These are phyloP conservation scores for Dermochelys coriacea DNA, from an alignment of 2,797 vertebrate genomes.

Conservation along the genomic window DNA sequence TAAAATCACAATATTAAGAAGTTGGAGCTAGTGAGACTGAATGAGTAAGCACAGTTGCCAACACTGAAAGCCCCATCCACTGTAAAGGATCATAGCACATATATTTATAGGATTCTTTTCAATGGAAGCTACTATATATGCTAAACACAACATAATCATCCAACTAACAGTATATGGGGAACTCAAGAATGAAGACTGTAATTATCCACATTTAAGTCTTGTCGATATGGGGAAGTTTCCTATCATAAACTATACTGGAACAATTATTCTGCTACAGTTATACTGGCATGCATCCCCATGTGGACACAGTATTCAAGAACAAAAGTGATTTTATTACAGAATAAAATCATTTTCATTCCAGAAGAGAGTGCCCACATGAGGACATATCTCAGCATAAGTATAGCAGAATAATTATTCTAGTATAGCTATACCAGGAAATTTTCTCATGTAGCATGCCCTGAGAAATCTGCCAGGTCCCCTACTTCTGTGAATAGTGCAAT, in stretches of 20 bases:
- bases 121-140: not conserved
- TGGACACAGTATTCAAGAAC: not conserved
- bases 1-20: not conserved
- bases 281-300: slow-evolving; percentile 1
- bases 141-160: not conserved
- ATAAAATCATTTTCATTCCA: slow-evolving; percentile 41
- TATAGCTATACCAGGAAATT: not conserved
- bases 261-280: slow-evolving; percentile 41
- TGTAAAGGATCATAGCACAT: not conserved
- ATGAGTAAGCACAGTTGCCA: not conserved
- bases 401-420: not conserved
- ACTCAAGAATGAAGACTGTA: not conserved
- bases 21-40: not conserved
- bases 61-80: not conserved
- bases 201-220: not conserved
- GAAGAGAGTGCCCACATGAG: not conserved
- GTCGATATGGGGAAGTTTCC: not conserved
- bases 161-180: not conserved
- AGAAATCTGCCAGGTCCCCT: not conserved
- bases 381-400: not conserved
- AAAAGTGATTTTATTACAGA: slow-evolving; percentile 34
- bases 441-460: not conserved
- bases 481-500: not conserved
- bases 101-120: not conserved
- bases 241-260: slow-evolving; percentile 7